Conservation (phyloP, 1,140 invertebrate species). For the Oreohelix idahoensis region DNA sequence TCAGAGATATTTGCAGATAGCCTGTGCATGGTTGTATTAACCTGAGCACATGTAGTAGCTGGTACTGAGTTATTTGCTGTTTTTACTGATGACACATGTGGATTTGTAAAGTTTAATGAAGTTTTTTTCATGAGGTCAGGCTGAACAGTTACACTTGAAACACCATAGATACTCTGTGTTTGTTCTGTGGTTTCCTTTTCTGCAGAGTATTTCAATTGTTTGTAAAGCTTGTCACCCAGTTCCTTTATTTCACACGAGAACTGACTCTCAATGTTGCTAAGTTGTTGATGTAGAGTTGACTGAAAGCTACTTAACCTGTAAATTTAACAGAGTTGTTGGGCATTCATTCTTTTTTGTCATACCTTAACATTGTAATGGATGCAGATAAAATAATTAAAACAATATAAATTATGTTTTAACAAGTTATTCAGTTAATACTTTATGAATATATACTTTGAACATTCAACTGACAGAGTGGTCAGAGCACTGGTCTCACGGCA, state of each 20-base stretch:
- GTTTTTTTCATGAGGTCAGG: neutral
- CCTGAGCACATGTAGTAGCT: neutral
- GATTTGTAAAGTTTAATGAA: neutral
- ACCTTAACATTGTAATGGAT: too few species aligned
- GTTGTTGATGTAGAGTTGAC: neutral
- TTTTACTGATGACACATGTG: neutral
- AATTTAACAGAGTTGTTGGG: neutral
- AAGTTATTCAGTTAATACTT: too few species aligned
- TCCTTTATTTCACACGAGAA: neutral
- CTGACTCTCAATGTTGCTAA: neutral
- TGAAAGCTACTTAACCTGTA: neutral
- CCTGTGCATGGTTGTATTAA: neutral
- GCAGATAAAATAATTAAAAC: too few species aligned
- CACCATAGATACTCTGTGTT: neutral
- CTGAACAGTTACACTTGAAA: neutral
- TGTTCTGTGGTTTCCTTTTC: neutral
- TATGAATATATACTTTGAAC: too few species aligned
- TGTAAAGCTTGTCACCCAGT: neutral
- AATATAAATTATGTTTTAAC: too few species aligned
- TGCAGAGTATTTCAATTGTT: neutral
- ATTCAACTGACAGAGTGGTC: too few species aligned
- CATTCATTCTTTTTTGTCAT: too few species aligned
- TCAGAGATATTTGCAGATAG: neutral
- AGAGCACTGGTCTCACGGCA: too few species aligned
- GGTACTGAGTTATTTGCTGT: neutral